phyloP scores from a whole-genome alignment of 2,888 invertebrate species.

The Yponomeuta cagnagella region DNA sequence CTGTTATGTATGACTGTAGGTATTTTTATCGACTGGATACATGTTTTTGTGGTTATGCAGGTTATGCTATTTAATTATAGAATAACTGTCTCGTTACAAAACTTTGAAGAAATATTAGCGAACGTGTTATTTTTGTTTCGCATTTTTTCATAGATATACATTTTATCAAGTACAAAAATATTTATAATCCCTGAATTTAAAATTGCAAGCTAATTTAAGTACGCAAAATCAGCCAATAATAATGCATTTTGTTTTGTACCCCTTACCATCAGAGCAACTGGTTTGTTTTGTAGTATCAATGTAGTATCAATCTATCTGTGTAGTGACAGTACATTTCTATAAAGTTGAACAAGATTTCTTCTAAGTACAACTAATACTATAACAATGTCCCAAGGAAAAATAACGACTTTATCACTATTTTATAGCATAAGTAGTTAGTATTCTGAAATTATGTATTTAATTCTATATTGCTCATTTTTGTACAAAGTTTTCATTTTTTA shows the following conservation, averaged over 20 bases:
- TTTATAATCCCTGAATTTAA: constrained; percentile 55
- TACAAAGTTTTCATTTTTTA: constrained; percentile 71
- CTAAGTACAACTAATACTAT: constrained; percentile 59
- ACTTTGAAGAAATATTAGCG: constrained; percentile 7
- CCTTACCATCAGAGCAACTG: constrained; percentile 70
- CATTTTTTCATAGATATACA: not conserved
- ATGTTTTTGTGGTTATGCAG: constrained; percentile 48
- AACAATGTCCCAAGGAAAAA: constrained; percentile 62
- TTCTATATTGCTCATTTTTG: constrained; percentile 74
- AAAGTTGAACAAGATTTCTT: constrained; percentile 31
- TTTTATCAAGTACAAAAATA: constrained; percentile 72
- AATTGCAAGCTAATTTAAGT: constrained; percentile 36
- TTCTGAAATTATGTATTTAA: constrained; percentile 41
- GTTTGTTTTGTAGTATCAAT: constrained; percentile 36
- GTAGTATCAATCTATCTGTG: constrained; percentile 28
- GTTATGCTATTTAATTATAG: constrained; percentile 37
- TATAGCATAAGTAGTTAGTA: constrained; percentile 28
- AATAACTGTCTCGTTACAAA: constrained; percentile 10
- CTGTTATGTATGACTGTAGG: constrained; percentile 53
- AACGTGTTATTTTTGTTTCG: not conserved
- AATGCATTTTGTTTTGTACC: constrained; percentile 60
- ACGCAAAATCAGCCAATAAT: constrained; percentile 56
- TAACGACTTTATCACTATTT: constrained; percentile 44
- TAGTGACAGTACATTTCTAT: constrained; percentile 6
- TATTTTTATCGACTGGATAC: constrained; percentile 49